These are phyloP conservation scores for Ennomos fuscantarius DNA, from an alignment of 2,888 invertebrate species.

Conservation along the genomic window DNA sequence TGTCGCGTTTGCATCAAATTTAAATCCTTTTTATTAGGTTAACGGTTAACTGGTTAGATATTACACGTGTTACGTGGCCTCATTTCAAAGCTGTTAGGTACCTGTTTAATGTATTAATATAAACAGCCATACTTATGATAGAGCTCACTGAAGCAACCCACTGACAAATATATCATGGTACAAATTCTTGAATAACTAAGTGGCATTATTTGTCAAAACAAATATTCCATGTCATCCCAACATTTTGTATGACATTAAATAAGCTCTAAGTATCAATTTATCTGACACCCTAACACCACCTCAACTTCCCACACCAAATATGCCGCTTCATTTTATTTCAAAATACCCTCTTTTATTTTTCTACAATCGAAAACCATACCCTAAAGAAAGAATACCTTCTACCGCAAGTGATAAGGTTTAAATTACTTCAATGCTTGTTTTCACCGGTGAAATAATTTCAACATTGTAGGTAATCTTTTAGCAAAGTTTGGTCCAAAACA, in stretches of 20 bases:
- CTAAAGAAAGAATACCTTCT: neutral
- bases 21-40: no score
- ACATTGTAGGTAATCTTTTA: slow-evolving; percentile 17
- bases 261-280: slow-evolving; percentile 14
- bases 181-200: no score
- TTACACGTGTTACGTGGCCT: no score
- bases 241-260: neutral
- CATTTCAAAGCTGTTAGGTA: no score
- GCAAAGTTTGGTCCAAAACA: slow-evolving; percentile 16
- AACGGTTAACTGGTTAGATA: no score
- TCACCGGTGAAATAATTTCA: slow-evolving; percentile 1
- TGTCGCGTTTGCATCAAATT: no score
- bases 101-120: no score
- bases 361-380: slow-evolving; percentile 1
- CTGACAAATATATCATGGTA: no score
- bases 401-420: neutral
- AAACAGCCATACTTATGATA: no score
- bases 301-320: slow-evolving; percentile 1
- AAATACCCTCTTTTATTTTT: neutral
- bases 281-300: slow-evolving; percentile 13
- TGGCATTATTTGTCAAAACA: no score
- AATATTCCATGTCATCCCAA: neutral
- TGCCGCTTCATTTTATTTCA: slow-evolving; percentile 5
- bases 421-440: neutral
- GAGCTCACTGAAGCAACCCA: no score